phyloP scores from a whole-genome alignment of 2,797 vertebrate genomes.

The Xiphophorus birchmanni region DNA sequence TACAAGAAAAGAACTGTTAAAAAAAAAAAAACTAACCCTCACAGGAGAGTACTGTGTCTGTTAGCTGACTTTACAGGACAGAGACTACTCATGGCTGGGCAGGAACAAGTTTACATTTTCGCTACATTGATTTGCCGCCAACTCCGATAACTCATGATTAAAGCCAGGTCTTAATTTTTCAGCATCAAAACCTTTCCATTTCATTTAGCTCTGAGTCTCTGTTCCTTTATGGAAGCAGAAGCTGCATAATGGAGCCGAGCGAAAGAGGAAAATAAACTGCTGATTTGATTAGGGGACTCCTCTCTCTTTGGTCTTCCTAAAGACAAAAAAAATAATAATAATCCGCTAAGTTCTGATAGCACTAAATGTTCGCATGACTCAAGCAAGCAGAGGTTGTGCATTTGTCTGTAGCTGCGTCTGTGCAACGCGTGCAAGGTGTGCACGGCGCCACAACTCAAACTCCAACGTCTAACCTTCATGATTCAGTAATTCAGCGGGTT shows the following conservation, averaged over 20 bases:
- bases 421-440: background rate
- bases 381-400: constrained; percentile 12
- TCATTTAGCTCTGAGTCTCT: constrained; percentile 49
- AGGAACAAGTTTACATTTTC: constrained; percentile 52
- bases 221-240: constrained; percentile 41
- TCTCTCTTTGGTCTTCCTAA: constrained; percentile 37
- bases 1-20: constrained; percentile 12
- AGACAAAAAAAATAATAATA: constrained; percentile 16
- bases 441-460: constrained; percentile 11
- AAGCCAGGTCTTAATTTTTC: constrained; percentile 54
- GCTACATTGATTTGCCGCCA: constrained; percentile 58
- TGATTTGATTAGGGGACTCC: constrained; percentile 58
- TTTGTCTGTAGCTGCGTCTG: background rate
- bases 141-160: constrained; percentile 56
- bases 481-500: constrained; percentile 61
- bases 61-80: background rate
- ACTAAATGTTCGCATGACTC: background rate
- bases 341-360: constrained; percentile 26
- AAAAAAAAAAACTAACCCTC: background rate
- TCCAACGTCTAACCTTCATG: constrained; percentile 55
- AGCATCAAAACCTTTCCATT: constrained; percentile 48
- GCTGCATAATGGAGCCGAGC: constrained; percentile 45
- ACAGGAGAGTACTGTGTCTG: no score
- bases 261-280: constrained; percentile 23
- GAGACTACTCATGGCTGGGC: constrained; percentile 19